These are phyloP conservation scores for Ictidomys tridecemlineatus DNA, from an alignment of 2,113 vertebrate species.

Conservation along the genomic window DNA sequence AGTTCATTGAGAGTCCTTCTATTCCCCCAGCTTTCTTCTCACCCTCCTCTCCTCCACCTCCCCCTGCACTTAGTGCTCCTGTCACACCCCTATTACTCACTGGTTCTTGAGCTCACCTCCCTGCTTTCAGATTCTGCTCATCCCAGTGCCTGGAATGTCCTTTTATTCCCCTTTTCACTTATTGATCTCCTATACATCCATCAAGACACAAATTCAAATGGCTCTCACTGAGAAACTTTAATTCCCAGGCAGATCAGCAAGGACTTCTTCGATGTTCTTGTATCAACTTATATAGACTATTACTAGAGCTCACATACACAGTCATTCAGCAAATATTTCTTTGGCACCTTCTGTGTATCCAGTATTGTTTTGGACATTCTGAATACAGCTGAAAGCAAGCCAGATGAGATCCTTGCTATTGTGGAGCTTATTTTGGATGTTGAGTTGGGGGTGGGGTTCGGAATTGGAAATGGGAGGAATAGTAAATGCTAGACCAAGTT, in stretches of 20 bases:
- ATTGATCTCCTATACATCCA: conserved; percentile 67
- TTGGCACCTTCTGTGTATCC: conserved; percentile 44
- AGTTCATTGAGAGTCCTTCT: background rate
- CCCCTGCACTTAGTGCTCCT: background rate
- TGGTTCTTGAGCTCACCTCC: conserved; percentile 31
- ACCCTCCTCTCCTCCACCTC: background rate
- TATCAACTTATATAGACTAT: conserved; percentile 32
- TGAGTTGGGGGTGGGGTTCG: background rate
- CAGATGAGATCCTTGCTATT: background rate
- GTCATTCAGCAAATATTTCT: conserved; percentile 55
- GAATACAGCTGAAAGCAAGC: conserved; percentile 41
- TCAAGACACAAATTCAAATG: conserved; percentile 63
- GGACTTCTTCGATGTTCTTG: conserved; percentile 21
- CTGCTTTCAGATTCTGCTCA: conserved; percentile 72
- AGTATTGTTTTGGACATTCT: conserved; percentile 26
- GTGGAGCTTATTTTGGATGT: background rate
- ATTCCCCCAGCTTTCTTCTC: background rate
- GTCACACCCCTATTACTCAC: background rate
- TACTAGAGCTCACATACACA: conserved; percentile 15
- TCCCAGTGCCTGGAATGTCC: conserved; percentile 47
- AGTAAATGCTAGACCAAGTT: background rate
- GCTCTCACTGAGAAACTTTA: conserved; percentile 65
- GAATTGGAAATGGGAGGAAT: background rate
- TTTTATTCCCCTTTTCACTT: conserved; percentile 44
- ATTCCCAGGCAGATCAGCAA: conserved; percentile 38